Conservation (phyloP, 2,113 vertebrate species). For the Ranitomeya variabilis region DNA sequence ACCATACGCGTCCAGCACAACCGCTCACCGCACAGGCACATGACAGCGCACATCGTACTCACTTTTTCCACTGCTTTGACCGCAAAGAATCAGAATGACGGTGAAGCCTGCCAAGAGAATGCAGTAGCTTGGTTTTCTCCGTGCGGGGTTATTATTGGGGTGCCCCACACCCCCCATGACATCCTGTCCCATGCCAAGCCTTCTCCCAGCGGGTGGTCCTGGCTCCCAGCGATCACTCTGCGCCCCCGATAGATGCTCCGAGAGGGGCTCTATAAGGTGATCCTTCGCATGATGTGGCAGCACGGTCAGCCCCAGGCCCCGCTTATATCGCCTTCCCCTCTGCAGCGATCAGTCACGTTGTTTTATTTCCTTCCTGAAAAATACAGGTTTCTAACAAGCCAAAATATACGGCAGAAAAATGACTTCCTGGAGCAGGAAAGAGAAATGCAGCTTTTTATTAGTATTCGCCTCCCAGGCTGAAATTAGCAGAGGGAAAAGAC, state of each 20-base stretch:
- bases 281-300: not conserved
- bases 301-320: conserved; percentile 5
- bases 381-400: conserved; percentile 2
- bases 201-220: not conserved
- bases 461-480: not conserved
- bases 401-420: not conserved
- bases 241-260: not conserved
- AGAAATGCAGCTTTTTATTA: not conserved
- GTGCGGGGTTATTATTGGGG: conserved; percentile 54
- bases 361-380: conserved; percentile 34
- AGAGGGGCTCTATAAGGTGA: not conserved
- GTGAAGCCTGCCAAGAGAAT: conserved; percentile 69
- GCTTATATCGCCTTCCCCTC: not conserved
- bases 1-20: too few relatives aligned
- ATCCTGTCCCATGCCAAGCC: conserved; percentile 43
- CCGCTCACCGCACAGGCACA: too few relatives aligned
- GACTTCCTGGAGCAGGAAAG: conserved; percentile 40
- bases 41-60: conserved; percentile 63
- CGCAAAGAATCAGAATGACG: conserved; percentile 70
- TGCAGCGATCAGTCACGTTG: not conserved
- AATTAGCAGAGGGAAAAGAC: not conserved
- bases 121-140: conserved; percentile 69
- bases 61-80: conserved; percentile 77
- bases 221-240: not conserved
- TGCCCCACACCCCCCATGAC: conserved; percentile 51